phyloP scores from a whole-genome alignment of 64 coral and sea anemone genomes.

The Porites lutea region DNA sequence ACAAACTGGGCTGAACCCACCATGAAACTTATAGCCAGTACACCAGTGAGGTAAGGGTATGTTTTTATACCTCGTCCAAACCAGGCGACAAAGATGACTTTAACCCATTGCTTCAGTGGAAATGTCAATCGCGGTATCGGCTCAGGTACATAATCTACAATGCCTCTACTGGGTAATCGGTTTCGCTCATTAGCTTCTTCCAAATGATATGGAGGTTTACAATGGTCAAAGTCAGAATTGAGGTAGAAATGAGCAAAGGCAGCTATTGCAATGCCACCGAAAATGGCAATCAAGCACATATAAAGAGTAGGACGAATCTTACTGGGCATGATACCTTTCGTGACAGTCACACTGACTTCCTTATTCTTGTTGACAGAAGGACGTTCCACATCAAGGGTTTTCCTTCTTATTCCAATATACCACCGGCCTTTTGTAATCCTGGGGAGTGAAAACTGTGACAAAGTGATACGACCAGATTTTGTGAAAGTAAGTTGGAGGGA shows the following conservation, averaged over 20 bases:
- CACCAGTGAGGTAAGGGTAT: constrained; percentile 81
- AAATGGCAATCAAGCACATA: constrained; percentile 60
- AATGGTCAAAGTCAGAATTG: constrained; percentile 88
- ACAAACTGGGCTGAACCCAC: constrained; percentile 96
- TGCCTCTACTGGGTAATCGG: constrained; percentile 33
- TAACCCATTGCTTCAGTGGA: constrained; percentile 57
- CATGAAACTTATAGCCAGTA: constrained; percentile 80
- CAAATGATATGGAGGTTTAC: constrained; percentile 11
- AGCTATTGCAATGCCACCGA: constrained; percentile 73
- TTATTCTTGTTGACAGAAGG: background rate
- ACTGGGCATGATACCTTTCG: constrained; percentile 49
- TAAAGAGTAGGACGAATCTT: constrained; percentile 71
- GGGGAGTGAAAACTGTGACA: constrained; percentile 84
- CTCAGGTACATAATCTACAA: constrained; percentile 41
- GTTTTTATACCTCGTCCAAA: constrained; percentile 84
- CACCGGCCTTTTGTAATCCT: constrained; percentile 74
- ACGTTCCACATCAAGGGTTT: background rate
- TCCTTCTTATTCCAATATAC: constrained; percentile 83
- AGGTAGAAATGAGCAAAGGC: constrained; percentile 83
- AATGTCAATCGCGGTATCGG: constrained; percentile 62
- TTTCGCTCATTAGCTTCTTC: constrained; percentile 1
- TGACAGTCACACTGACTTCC: constrained; percentile 49
- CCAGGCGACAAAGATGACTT: constrained; percentile 72
- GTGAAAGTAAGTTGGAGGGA: constrained; percentile 76
- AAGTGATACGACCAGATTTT: constrained; percentile 71